phyloP scores from a whole-genome alignment of 2,888 invertebrate species.

The Liopterus haemorrhoidalis region DNA sequence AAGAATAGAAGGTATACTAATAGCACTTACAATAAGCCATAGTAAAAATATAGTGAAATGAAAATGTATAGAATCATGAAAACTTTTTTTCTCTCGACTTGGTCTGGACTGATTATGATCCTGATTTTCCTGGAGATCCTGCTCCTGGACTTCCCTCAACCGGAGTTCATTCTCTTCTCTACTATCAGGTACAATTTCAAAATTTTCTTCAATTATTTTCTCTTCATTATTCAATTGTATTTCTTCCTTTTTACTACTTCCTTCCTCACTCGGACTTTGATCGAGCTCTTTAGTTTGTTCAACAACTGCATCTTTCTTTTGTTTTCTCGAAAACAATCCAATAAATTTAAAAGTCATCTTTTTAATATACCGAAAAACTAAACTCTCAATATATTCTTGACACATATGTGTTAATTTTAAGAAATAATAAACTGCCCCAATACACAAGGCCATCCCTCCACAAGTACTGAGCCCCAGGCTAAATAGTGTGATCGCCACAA shows the following conservation, averaged over 20 bases:
- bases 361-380: conserved; percentile 49
- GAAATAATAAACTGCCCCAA: conserved; percentile 63
- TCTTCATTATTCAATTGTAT: conserved; percentile 2
- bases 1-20: conserved; percentile 66
- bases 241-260: conserved; percentile 1
- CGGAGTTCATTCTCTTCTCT: conserved; percentile 12
- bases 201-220: conserved; percentile 11
- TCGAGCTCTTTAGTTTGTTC: conserved; percentile 1
- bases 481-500: conserved; percentile 59
- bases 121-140: conserved; percentile 29
- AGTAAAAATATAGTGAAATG: conserved; percentile 67
- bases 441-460: conserved; percentile 64
- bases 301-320: neutral
- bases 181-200: conserved; percentile 14
- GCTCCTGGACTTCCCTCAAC: too few relatives aligned
- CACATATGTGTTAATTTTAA: conserved; percentile 66
- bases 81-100: conserved; percentile 30
- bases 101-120: conserved; percentile 26
- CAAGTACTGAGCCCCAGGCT: conserved; percentile 62
- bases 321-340: conserved; percentile 2
- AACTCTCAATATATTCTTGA: conserved; percentile 66
- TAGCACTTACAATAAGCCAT: conserved; percentile 58
- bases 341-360: conserved; percentile 36
- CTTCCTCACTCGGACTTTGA: neutral
- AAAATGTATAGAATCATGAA: conserved; percentile 54